A percentile compares a stretch with the other conserved stretches of the same genome.
Evolutionary conservation across 1,140 invertebrate genomes (phyloP).

Genomic region (Bombus sylvicola): DNA sequence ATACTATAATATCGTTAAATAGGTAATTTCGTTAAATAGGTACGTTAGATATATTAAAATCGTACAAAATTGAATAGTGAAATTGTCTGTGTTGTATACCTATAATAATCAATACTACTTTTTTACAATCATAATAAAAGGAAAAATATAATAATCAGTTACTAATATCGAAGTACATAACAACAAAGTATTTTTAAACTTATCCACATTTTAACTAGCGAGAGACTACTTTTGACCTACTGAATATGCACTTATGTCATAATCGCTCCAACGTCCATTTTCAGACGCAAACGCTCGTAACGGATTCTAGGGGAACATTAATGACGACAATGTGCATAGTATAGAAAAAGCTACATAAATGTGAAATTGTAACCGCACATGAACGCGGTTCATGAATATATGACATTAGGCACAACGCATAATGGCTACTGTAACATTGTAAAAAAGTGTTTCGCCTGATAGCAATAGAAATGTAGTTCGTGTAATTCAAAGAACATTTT

Average conservation of each 20-base stretch:
- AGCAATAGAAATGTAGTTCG: slow-evolving; percentile 58
- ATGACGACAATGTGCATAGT: not conserved
- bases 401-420: slow-evolving; percentile 52
- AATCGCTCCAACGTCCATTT: slow-evolving; percentile 31
- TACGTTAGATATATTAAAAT: no score
- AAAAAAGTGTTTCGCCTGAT: slow-evolving; percentile 20
- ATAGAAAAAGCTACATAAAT: slow-evolving; percentile 1
- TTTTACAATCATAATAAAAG: not conserved
- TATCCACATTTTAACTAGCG: not conserved
- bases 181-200: not conserved
- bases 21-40: no score
- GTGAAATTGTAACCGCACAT: slow-evolving; percentile 34
- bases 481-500: slow-evolving; percentile 28
- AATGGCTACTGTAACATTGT: slow-evolving; percentile 57
- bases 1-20: not conserved
- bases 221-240: not conserved
- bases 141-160: not conserved
- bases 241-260: not conserved
- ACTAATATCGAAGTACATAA: not conserved
- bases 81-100: not conserved
- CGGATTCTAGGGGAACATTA: slow-evolving; percentile 13
- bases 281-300: slow-evolving; percentile 23
- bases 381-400: slow-evolving; percentile 32
- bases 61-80: not conserved
- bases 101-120: not conserved